phyloP scores from a whole-genome alignment of 2,113 vertebrate species.

The Hymenochirus boettgeri region DNA sequence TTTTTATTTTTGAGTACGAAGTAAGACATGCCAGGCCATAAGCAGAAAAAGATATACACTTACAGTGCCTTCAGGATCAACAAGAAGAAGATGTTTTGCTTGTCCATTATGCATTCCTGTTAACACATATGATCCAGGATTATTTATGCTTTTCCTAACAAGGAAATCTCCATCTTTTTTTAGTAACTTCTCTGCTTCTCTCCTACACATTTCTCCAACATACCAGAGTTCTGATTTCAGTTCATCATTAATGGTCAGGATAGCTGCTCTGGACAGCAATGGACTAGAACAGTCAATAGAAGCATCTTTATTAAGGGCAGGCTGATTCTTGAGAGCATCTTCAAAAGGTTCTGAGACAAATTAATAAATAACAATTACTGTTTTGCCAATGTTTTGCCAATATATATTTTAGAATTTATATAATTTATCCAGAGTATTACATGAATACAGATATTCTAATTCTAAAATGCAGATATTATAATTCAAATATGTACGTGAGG shows the following conservation, averaged over 20 bases:
- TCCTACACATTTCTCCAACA: slow-evolving; percentile 90
- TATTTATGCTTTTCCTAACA: slow-evolving; percentile 90
- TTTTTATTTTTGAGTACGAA: too few relatives aligned
- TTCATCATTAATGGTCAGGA: slow-evolving; percentile 67
- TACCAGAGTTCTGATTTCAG: slow-evolving; percentile 84
- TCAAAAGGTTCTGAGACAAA: slow-evolving; percentile 83
- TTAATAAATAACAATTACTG: too few relatives aligned
- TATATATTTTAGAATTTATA: too few relatives aligned
- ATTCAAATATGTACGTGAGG: too few relatives aligned
- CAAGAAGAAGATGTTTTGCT: slow-evolving; percentile 88
- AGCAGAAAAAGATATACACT: slow-evolving; percentile 47
- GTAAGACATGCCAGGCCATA: too few relatives aligned
- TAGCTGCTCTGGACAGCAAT: slow-evolving; percentile 64
- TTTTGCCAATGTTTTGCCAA: too few relatives aligned
- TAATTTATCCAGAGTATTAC: too few relatives aligned
- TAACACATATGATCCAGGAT: slow-evolving; percentile 89
- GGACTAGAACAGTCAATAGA: slow-evolving; percentile 80
- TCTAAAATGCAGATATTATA: too few relatives aligned
- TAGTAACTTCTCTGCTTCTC: slow-evolving; percentile 86
- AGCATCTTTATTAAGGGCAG: slow-evolving; percentile 67
- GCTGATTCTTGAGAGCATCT: slow-evolving; percentile 82
- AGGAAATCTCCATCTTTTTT: slow-evolving; percentile 89
- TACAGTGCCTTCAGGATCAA: slow-evolving; percentile 95
- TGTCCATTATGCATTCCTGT: slow-evolving; percentile 91
- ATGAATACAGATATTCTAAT: too few relatives aligned